These are phyloP conservation scores for Euleptes europaea DNA, from an alignment of 2,113 vertebrate species.

Conservation along the genomic window DNA sequence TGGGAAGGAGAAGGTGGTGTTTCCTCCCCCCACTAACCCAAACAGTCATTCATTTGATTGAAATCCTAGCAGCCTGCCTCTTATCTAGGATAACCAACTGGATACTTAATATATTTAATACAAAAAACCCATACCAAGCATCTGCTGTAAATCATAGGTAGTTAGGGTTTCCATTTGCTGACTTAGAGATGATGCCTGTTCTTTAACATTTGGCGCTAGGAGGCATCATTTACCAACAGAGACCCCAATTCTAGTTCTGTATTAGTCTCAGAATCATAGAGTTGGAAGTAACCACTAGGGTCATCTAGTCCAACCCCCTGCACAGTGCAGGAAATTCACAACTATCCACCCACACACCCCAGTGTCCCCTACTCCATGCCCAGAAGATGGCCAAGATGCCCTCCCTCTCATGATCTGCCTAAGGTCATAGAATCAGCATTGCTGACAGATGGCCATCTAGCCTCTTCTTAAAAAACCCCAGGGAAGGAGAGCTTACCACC, in stretches of 20 bases:
- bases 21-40: neutral
- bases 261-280: too few species aligned
- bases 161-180: neutral
- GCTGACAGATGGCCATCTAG: too few species aligned
- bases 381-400: too few species aligned
- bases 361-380: too few species aligned
- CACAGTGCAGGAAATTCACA: too few species aligned
- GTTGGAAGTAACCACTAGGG: too few species aligned
- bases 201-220: neutral
- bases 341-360: too few species aligned
- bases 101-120: neutral
- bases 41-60: neutral
- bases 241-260: neutral
- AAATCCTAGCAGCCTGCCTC: neutral
- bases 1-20: neutral
- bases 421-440: too few species aligned
- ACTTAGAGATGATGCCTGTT: neutral
- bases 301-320: too few species aligned
- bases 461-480: too few species aligned
- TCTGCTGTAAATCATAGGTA: neutral
- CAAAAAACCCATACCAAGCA: neutral
- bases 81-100: neutral
- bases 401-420: too few species aligned
- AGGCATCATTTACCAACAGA: neutral
- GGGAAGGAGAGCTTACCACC: too few species aligned